These are phyloP conservation scores for Hydra vulgaris DNA, from an alignment of 30 jellyfish, hydroid and myxozoan genomes.

Conservation along the genomic window DNA sequence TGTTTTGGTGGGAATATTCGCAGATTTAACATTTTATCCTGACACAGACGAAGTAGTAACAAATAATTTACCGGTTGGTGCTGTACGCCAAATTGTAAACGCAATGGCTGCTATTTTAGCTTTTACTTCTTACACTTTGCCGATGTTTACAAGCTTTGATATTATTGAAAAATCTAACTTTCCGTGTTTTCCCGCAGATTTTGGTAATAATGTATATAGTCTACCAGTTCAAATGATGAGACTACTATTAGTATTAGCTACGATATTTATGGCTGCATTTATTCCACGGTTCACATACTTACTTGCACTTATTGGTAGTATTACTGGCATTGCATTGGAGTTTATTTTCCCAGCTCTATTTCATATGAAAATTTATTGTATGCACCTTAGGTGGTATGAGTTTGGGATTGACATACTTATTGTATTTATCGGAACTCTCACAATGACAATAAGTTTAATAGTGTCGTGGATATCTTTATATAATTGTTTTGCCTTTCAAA, in stretches of 20 bases:
- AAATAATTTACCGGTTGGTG: conserved; percentile 73
- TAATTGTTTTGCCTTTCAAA: conserved; percentile 34
- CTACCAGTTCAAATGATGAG: conserved; percentile 59
- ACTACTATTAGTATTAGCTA: conserved; percentile 41
- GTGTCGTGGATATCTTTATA: conserved; percentile 92
- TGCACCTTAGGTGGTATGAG: conserved; percentile 65
- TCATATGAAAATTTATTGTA: conserved; percentile 78
- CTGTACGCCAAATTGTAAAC: conserved; percentile 68
- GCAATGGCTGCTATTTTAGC: conserved; percentile 90
- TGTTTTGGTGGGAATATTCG: conserved; percentile 58
- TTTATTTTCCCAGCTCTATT: conserved; percentile 80
- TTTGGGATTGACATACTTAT: conserved; percentile 60
- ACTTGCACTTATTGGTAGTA: conserved; percentile 72
- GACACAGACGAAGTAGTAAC: conserved; percentile 91
- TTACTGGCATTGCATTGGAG: conserved; percentile 83
- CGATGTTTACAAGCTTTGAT: conserved; percentile 87
- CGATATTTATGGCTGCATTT: conserved; percentile 84
- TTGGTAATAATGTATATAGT: conserved; percentile 60
- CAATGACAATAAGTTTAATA: conserved; percentile 87
- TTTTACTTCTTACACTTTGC: conserved; percentile 80
- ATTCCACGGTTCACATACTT: conserved; percentile 69
- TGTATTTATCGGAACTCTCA: conserved; percentile 73
- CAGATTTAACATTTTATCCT: conserved; percentile 74
- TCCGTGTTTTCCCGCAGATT: conserved; percentile 45
- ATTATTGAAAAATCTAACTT: conserved; percentile 58